Percentiles rank a stretch among this genome's conserved stretches.
Evolutionary conservation across 2,888 invertebrate species (phyloP).

Genomic region (Eristalis arbustorum): DNA sequence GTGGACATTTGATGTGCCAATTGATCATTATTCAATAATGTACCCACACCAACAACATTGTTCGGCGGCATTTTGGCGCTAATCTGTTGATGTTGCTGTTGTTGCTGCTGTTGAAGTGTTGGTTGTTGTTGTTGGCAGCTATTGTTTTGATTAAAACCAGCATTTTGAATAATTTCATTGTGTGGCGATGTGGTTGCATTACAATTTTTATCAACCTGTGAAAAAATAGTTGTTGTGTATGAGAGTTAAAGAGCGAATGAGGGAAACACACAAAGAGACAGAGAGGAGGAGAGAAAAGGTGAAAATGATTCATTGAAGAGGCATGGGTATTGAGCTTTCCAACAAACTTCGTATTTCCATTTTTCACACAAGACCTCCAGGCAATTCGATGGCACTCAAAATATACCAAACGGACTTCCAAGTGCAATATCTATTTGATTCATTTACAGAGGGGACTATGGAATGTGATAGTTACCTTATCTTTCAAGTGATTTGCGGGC

Average conservation of each 20-base stretch:
- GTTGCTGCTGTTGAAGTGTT: slow-evolving; percentile 47
- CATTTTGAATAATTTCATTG: slow-evolving; percentile 74
- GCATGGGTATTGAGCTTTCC: background rate
- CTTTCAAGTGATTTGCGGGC: slow-evolving; percentile 82
- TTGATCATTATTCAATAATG: slow-evolving; percentile 66
- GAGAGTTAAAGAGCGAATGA: background rate
- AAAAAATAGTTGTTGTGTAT: slow-evolving; percentile 14
- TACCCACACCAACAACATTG: slow-evolving; percentile 61
- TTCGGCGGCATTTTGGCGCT: slow-evolving; percentile 42
- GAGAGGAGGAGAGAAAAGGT: background rate
- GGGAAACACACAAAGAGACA: background rate
- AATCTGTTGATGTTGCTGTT: slow-evolving; percentile 70
- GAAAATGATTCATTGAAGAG: background rate
- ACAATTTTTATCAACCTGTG: slow-evolving; percentile 84
- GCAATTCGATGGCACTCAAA: no score
- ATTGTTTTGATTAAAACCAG: slow-evolving; percentile 75
- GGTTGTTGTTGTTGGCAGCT: slow-evolving; percentile 74
- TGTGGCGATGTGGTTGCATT: slow-evolving; percentile 83
- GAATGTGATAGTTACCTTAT: slow-evolving; percentile 77
- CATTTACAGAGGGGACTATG: background rate
- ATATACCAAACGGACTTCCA: no score
- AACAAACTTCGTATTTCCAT: no score
- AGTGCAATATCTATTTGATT: background rate
- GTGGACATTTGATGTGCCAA: slow-evolving; percentile 35
- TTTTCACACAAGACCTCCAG: no score